These are phyloP conservation scores for Ophonus ardosiacus DNA, from an alignment of 2,888 invertebrate species.

Conservation along the genomic window DNA sequence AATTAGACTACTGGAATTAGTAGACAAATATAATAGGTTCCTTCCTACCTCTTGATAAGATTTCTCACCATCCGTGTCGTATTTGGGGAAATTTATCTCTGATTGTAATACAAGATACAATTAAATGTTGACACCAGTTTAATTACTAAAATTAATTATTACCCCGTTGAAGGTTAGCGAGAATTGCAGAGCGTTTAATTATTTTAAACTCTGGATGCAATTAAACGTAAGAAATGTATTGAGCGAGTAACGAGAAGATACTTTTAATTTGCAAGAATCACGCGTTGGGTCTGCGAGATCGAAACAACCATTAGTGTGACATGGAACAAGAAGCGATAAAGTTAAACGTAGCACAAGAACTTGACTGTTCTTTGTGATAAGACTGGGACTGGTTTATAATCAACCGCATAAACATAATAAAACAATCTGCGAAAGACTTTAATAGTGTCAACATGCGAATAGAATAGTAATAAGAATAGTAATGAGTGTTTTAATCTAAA, in stretches of 20 bases:
- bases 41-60: neutral
- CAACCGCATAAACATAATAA: slow-evolving; percentile 7
- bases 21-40: slow-evolving; percentile 21
- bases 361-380: neutral
- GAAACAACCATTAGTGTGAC: slow-evolving; percentile 16
- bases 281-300: slow-evolving; percentile 8
- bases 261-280: slow-evolving; percentile 31
- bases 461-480: neutral
- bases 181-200: slow-evolving; percentile 1
- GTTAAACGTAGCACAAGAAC: slow-evolving; percentile 21
- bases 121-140: slow-evolving; percentile 16
- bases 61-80: neutral
- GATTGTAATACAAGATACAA: slow-evolving; percentile 19
- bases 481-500: neutral
- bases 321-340: slow-evolving; percentile 23
- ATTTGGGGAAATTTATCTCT: slow-evolving; percentile 25
- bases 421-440: neutral
- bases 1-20: slow-evolving; percentile 45
- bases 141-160: slow-evolving; percentile 38
- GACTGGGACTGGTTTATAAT: neutral
- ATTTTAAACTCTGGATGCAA: slow-evolving; percentile 6
- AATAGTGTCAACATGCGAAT: neutral
- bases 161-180: neutral
- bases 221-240: slow-evolving; percentile 18
- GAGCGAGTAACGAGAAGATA: neutral